Evolutionary conservation across 2,888 invertebrate genomes (phyloP), one percentile per base, ranked within the genome.

Genomic region (Cryptophagus acutangulus): DNA sequence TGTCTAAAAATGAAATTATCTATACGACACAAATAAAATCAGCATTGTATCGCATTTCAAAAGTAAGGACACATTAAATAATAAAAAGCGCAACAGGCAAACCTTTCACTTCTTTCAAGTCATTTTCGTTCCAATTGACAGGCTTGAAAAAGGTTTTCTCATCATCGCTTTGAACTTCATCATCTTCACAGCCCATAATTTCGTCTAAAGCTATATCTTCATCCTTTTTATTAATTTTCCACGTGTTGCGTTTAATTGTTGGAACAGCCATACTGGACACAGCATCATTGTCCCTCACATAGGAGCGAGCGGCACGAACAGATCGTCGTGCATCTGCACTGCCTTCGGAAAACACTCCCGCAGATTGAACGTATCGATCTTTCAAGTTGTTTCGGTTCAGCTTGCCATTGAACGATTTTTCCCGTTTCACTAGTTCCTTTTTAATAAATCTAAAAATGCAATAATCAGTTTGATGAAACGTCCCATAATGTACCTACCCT

Each of bases 161-260:
- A 38, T 63, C 61, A 12, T 47, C 47, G 2, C 25, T 17, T 8
- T 42, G 36, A 41, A 55, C 55, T 50, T 44, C 52, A 18, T 51
- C 53, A 26, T 55, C 57, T 29, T 31, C 57, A 50, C 51, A 50
- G 34, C 46, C 52, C 34, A 59, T 49, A 20, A 66, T 46, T 30
- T 58, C 54, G 33, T 58, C 54, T 12, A 62, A 49, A 3, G 61
- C 49, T 38, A 33, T 44, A 17, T 57, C 51, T 44, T 67, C 64
- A 17, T 49, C 52, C 38, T 58, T 52, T 38, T 55, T 46, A 46
- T 63, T 51, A 45, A 60, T 58, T 38, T 51, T 47, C 56, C 54
- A 61, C 15, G 50, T 45, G 43, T 55, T 57, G 43, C 56, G 57
- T 31, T 54, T 57, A 33, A 60, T 52, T 29, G 57, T 58, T 24